Evolutionary conservation across 1,140 invertebrate species (phyloP).

Genomic region (Metaphire vulgaris): DNA sequence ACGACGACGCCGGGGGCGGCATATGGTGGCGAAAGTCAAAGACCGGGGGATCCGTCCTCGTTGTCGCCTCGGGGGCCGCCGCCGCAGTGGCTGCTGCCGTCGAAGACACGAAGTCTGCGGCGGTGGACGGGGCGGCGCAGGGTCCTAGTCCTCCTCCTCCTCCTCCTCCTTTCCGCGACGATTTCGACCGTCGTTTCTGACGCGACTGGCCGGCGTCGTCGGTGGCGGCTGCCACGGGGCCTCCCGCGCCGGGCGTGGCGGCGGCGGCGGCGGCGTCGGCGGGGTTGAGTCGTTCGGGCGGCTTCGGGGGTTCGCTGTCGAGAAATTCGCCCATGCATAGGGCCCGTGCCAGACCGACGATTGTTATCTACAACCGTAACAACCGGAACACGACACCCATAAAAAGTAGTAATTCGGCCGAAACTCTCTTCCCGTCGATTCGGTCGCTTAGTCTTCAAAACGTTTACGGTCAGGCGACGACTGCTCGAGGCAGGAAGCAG

Average conservation of each 20-base stretch:
- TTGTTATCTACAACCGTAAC: conserved; percentile 40
- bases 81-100: conserved; percentile 6
- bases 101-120: conserved; percentile 1
- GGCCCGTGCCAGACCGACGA: conserved; percentile 44
- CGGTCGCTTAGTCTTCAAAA: background rate
- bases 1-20: no score
- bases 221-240: background rate
- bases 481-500: background rate
- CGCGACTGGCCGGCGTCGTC: background rate
- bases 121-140: background rate
- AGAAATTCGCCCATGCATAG: conserved; percentile 43
- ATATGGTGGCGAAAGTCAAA: background rate
- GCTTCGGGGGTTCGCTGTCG: conserved; percentile 10
- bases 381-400: no score
- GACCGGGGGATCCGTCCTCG: background rate
- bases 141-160: background rate
- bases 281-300: background rate
- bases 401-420: background rate
- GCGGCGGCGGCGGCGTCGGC: no score
- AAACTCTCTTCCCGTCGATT: background rate
- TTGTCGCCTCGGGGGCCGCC: background rate
- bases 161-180: background rate
- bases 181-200: background rate
- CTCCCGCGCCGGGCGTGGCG: no score
- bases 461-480: background rate